A percentile compares a stretch with the other conserved stretches of the same genome.
These are phyloP conservation scores for Orthonychiurus folsomi DNA, from an alignment of 2,888 invertebrate species.

Conservation along the genomic window DNA sequence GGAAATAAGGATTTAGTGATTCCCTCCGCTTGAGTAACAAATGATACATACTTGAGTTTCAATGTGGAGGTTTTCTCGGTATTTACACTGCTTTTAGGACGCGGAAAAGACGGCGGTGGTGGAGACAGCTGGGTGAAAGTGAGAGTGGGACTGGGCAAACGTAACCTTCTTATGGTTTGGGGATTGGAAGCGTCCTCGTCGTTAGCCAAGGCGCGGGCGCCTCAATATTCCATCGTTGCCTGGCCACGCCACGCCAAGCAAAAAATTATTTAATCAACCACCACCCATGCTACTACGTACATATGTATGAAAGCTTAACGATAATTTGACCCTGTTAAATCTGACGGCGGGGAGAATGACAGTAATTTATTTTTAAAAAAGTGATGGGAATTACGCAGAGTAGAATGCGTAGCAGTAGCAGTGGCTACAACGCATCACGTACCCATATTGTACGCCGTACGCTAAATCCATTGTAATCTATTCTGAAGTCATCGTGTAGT, in stretches of 20 bases:
- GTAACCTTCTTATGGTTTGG: background rate
- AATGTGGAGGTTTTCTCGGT: background rate
- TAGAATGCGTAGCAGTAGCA: too few species aligned
- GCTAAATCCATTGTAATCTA: too few species aligned
- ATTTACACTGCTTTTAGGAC: too few species aligned
- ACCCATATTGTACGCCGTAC: too few species aligned
- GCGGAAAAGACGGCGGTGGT: too few species aligned
- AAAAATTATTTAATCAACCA: background rate
- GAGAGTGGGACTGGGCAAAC: background rate
- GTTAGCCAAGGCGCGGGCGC: slow-evolving; percentile 1
- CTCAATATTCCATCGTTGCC: background rate
- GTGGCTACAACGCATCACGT: too few species aligned
- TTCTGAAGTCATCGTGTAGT: too few species aligned
- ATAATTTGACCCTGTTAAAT: background rate
- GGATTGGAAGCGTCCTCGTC: too few species aligned
- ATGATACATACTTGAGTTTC: background rate
- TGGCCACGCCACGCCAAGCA: background rate
- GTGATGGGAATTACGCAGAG: background rate
- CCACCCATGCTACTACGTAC: background rate
- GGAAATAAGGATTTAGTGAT: background rate
- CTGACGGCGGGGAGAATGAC: too few species aligned
- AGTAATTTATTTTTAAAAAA: background rate
- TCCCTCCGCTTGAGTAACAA: background rate
- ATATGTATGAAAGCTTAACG: background rate
- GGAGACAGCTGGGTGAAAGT: slow-evolving; percentile 1